Base-by-base conservation (phyloP, 2,113 vertebrate genomes). In the Clinocottus analis region DNA sequence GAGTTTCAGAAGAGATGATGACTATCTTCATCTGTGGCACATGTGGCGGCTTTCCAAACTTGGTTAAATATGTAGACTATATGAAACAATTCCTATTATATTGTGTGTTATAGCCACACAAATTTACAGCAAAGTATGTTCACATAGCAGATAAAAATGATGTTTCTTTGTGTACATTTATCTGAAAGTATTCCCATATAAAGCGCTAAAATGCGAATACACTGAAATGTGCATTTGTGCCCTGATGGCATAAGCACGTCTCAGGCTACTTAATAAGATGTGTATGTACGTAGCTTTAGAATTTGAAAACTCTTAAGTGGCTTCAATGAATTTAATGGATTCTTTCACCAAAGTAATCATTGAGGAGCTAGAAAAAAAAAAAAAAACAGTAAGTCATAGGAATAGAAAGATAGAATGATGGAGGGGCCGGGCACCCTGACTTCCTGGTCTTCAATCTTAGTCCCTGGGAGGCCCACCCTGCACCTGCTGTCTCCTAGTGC, bases 391-490 rank as follows among this genome's bases (percentile, higher is more conserved):
- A 80, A 65, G 64, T 66, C 29, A 66, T 60, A 23, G 59, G 68
- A 78, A 60, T 27, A 67, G 47, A 76, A 58, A 69, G 41, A 75
- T 25, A 94, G 92, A 95, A 92, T 92, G 69, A 56, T 23, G 13
- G 51, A 63, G 60, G 69, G 84, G 89, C 84, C 96, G 94, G 85
- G 74, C 67, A 78, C 58, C 83, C 83, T 75, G 77, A 77, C 73
- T 87, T 80, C 75, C 95, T 93, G 94, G 75, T 98, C 96, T 97
- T 99, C 96, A 97, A 98, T 99, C 97, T 97, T 94, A 96, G 97
- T 98, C 98, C 97, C 97, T 98, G 96, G 97, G 96, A 98, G 97
- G 97, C 97, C 97, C 94, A 96, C 96, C 95, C 95, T 97, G 97
- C 97, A 98, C 98, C 97, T 99, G 98, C 97, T 97, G 96, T 97